Base-by-base conservation (phyloP, 2,113 vertebrate genomes). In the Menidia beryllina region DNA sequence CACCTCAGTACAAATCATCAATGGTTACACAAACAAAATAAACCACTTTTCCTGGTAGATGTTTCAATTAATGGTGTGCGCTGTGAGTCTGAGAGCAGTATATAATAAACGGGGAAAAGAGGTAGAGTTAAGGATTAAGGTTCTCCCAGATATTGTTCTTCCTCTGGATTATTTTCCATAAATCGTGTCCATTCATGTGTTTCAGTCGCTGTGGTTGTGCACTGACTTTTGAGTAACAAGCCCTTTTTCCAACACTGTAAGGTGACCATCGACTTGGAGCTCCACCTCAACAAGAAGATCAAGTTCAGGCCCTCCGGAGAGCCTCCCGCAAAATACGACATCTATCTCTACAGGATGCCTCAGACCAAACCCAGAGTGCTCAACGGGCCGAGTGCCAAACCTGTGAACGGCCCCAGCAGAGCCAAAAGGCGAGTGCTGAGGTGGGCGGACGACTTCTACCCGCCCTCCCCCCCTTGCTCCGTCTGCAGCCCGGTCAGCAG, bases 251-350 rank as follows among this genome's bases (percentile, higher is more conserved):
- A 58, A 0, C 67, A 50, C 55, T 68, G 23, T 3, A 52, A 82
- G 75, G 88, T 87, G 45, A 86, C 79, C 62, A 88, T 91, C 24
- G 36, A 89, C 34, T 25, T 92, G 79, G 86, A 91, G 78, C 77
- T 93, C 36, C 79, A 83, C 66, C 54, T 91, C n/a, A 52, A 68
- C 74, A 88, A 81, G 66, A 48, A 5, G 24, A 6, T 52, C 17
- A 72, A 69, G 45, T 0, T 51, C 3, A 71, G 55, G 25, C n/a
- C 83, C 9, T 74, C 77, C 26, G 2, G 19, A 41, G 30, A 48
- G 36, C 41, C 74, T 1, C 34, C 58, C 0, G 51, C 79, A 63
- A 73, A 75, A 47, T 90, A 90, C 19, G 83, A 91, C 17, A 38
- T 91, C 48, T 85, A 85, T 77, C 82, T 92, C 39, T 85, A 68